Base-by-base conservation (phyloP, 2,797 vertebrate genomes). In the Syndactyla subalaris region DNA sequence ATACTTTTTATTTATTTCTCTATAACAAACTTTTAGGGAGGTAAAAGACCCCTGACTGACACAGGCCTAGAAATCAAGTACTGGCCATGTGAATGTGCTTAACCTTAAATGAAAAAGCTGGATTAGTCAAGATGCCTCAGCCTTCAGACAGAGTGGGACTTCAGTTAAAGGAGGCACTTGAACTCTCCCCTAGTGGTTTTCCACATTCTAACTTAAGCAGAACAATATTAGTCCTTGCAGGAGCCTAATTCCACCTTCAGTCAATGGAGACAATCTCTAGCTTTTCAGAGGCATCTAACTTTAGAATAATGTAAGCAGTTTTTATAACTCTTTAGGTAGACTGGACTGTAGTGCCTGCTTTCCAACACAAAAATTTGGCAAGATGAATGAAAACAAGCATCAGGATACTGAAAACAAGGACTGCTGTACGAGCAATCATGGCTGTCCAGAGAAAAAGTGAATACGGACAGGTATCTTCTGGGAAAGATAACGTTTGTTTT, bases 331-430 rank as follows among this genome's bases (percentile, higher is more conserved):
- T 70, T 76, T 10, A 32, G 12, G 39, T 16, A 14, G n/a, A n/a
- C 24, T 58, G 45, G 19, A 59, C 14, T 45, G 32, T 1, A 85
- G 39, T 0, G 0, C 3, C 6, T 38, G 71, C 39, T 63, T 73
- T 43, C 5, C 19, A 32, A 43, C 1, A 23, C 1, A 36, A 86
- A 82, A 58, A 32, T 21, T 23, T 49, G 39, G 57, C 24, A 80
- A 74, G 65, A 71, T 12, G 9, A 93, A 76, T 32, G 39, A 83
- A 77, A 90, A 26, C 13, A 65, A 68, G 34, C 51, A 22, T 39
- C 12, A 67, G 13, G 24, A 79, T 24, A 58, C 3, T 24, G 19
- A 88, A 76, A 83, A 88, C 34, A 72, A 30, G 19, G 16, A 68
- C 23, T 65, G 24, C 13, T 87, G 14, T 41, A 52, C 24, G 9